Conservation (phyloP, 2,888 invertebrate genomes). For the Tachina fera region DNA sequence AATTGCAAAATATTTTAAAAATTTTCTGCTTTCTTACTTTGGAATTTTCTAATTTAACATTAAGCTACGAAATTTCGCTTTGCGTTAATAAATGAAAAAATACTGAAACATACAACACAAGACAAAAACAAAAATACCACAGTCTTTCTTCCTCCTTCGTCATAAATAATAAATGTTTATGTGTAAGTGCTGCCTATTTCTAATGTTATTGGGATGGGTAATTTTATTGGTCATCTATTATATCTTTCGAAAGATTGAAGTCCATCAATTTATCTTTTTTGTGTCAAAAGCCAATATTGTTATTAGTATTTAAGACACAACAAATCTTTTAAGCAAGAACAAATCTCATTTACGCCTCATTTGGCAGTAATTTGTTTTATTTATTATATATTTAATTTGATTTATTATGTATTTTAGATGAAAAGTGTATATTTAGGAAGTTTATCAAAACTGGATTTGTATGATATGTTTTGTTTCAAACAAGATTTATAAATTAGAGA, state of each 20-base stretch:
- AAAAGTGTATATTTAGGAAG: too few species aligned
- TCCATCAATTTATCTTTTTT: background rate
- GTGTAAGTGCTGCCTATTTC: background rate
- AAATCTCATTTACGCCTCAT: background rate
- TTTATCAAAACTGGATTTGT: too few species aligned
- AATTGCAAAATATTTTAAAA: background rate
- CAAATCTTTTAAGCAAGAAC: background rate
- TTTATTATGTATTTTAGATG: too few species aligned
- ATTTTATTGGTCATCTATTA: conserved; percentile 5
- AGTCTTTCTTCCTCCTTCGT: background rate
- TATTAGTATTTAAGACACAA: background rate
- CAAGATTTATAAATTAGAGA: too few species aligned
- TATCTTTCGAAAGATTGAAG: background rate
- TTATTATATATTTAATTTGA: too few species aligned
- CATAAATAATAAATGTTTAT: conserved; percentile 1
- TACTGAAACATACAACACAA: conserved; percentile 5
- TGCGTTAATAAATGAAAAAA: conserved; percentile 48
- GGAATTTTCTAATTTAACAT: conserved; percentile 55
- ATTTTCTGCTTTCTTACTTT: conserved; percentile 23
- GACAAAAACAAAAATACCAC: conserved; percentile 8
- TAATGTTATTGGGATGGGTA: background rate
- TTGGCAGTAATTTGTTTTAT: background rate
- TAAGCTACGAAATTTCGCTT: conserved; percentile 58
- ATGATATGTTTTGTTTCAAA: too few species aligned
- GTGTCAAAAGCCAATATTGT: conserved; percentile 9